Evolutionary conservation across 2,113 vertebrate species (phyloP).

Genomic region (Aramus guarauna): DNA sequence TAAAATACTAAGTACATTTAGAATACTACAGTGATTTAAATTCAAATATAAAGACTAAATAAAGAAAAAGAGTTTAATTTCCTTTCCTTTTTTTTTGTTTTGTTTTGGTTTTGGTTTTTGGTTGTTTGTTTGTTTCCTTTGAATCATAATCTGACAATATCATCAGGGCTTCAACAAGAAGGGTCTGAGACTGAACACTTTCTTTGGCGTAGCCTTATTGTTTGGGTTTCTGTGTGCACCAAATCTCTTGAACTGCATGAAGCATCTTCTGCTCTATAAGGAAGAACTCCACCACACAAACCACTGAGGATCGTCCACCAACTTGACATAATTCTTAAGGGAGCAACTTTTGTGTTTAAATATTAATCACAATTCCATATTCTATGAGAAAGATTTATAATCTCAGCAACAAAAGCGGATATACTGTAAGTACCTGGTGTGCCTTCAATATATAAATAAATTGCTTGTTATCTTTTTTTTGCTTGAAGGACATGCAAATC

Average conservation of each 20-base stretch:
- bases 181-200: slow-evolving; percentile 32
- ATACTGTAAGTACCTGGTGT: background rate
- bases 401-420: slow-evolving; percentile 5
- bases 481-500: background rate
- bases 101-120: too few species aligned
- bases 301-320: slow-evolving; percentile 23
- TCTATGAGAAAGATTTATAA: slow-evolving; percentile 35
- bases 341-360: slow-evolving; percentile 42
- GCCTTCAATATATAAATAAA: slow-evolving; percentile 22
- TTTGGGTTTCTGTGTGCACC: slow-evolving; percentile 65
- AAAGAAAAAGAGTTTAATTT: background rate
- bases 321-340: background rate
- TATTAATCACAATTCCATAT: slow-evolving; percentile 38
- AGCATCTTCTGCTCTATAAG: slow-evolving; percentile 47
- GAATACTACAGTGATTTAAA: background rate
- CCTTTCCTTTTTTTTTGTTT: background rate
- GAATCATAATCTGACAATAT: background rate
- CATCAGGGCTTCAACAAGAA: background rate
- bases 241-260: slow-evolving; percentile 26
- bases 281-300: slow-evolving; percentile 41
- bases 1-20: background rate
- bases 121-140: background rate
- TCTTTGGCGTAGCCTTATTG: slow-evolving; percentile 61
- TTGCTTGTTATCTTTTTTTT: background rate
- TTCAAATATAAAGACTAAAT: background rate